Base-by-base conservation (phyloP, 1,140 invertebrate genomes). In the Zaprionus ghesquierei region DNA sequence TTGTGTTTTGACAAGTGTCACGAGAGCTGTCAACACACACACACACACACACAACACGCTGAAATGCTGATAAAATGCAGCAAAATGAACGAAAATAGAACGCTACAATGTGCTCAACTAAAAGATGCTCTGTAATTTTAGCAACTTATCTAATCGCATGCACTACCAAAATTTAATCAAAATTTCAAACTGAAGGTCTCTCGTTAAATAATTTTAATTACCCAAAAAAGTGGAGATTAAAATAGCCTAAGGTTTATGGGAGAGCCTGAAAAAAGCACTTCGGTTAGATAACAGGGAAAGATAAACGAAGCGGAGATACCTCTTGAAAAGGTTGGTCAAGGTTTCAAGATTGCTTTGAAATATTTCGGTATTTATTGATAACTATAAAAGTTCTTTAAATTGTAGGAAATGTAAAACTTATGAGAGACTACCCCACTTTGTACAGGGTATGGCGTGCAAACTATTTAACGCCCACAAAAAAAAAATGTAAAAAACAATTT, bases 1-100 rank as follows among this genome's bases (percentile, higher is more conserved):
- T 70, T 75, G 73, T 78, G 73, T 78, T 86, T 74, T 86, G 81
- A 87, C 81, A 87, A 86, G 81, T 87, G 81, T 71, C 75, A 68
- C 77, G 60, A 29, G 75, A 74, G 68, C 82, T 86, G 81, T 86
- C 81, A 86, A 78, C 81, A 69, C 63, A 22, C 23, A 29, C n/a
- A n/a, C n/a, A n/a, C n/a, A n/a, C n/a, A n/a, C n/a, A n/a, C n/a
- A n/a, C n/a, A n/a, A n/a, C n/a, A 56, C 31, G 15, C 41, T 22
- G 41, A 46, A 61, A 46, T 51, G 60, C 55, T 41, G 66, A 75
- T 77, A 69, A 60, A 74, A 77, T 69, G 38, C 56, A 49, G 41
- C 10, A 25, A 35, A 59, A 65, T 15, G 20, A 41, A 23, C 12
- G 23, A 60, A 54, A 35, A 33, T 4, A 59, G 13, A 41, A 13